Base-by-base conservation (phyloP, 2,888 invertebrate species). In the Drosophila maculinotata region DNA sequence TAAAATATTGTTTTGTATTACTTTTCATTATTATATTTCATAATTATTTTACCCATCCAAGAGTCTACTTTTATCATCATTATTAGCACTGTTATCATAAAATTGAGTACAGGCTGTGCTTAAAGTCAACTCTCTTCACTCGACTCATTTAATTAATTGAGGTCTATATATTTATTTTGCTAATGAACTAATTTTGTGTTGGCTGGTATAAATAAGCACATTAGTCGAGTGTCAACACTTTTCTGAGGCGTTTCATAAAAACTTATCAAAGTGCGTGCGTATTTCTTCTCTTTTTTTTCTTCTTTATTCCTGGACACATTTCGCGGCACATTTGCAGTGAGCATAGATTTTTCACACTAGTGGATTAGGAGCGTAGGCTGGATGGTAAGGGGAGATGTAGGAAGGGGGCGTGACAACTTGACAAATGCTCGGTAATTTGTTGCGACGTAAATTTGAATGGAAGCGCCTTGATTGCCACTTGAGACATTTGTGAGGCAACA, bases 381-480 rank as follows among this genome's bases (percentile, higher is more conserved):
- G 5, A 9, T 6, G 38, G 17, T 20, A 17, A 14, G 15, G 12
- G 15, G 1, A 6, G 14, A 1, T 25, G 9, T 31, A 42, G 14
- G 6, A 15, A 33, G 45, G 23, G 73, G 71, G 57, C 66, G 82
- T 87, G 87, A 74, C 70, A 87, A 84, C 49, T 75, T 86, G 89
- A 89, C 81, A 90, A 90, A 90, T 90, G 90, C 84, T 80, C 73
- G 77, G 83, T 88, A 90, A 89, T 89, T 89, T 90, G 89, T 90
- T 87, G 86, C 81, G 87, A 88, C 90, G 87, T 78, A 85, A 87
- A 90, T 89, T 90, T 88, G 89, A 87, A 89, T 89, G 83, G 86
- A 85, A 89, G 78, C 79, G 90, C 87, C 87, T 89, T 90, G 90
- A 90, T 89, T 89, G 90, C 89, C 86, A 90, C 90, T 90, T 88